These are phyloP conservation scores for Blastomussa wellsi DNA, from an alignment of 92 coral and sea anemone species.

Conservation along the genomic window DNA sequence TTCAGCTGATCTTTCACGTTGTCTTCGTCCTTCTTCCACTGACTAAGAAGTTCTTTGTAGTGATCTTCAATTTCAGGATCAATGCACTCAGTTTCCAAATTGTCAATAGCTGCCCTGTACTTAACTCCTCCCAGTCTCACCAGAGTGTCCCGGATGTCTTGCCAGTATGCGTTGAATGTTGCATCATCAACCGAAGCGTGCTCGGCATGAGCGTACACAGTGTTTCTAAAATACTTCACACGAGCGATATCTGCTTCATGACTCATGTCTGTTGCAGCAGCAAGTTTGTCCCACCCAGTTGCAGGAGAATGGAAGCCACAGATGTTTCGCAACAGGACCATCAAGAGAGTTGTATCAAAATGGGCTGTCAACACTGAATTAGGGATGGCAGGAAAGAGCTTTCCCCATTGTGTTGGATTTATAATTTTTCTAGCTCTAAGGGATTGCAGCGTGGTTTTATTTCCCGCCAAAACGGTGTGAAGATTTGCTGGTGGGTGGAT, in stretches of 20 bases:
- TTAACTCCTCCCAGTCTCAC: constrained; percentile 39
- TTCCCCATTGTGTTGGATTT: constrained; percentile 32
- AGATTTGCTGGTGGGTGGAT: constrained; percentile 4
- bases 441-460: not conserved
- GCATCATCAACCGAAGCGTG: constrained; percentile 43
- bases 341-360: constrained; percentile 20
- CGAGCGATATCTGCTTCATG: constrained; percentile 51
- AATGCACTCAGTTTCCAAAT: constrained; percentile 8
- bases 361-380: constrained; percentile 8
- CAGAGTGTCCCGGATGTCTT: constrained; percentile 47
- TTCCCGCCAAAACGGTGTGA: constrained; percentile 16
- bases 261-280: constrained; percentile 37
- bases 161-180: constrained; percentile 46
- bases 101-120: constrained; percentile 19
- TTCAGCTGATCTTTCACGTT: constrained; percentile 10
- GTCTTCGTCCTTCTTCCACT: constrained; percentile 20
- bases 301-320: constrained; percentile 29
- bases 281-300: constrained; percentile 50
- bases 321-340: constrained; percentile 13
- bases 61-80: constrained; percentile 34
- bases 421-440: constrained; percentile 6
- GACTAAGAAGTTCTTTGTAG: constrained; percentile 30
- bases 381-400: constrained; percentile 4
- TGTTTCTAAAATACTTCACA: constrained; percentile 44
- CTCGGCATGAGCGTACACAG: constrained; percentile 35